phyloP scores from a whole-genome alignment of 1,140 invertebrate species.

The Brachionus paranguensis region DNA sequence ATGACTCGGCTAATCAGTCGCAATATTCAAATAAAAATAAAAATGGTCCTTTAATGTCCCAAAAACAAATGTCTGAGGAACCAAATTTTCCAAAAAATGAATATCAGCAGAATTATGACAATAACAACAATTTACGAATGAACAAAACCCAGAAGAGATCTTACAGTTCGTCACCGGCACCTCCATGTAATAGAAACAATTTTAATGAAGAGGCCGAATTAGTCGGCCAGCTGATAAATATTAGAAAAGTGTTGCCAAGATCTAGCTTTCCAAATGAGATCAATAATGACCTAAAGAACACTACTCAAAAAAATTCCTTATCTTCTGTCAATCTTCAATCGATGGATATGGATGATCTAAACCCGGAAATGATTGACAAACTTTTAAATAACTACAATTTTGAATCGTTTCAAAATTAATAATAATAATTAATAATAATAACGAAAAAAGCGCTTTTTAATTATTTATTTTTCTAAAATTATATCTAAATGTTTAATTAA shows the following conservation, averaged over 20 bases:
- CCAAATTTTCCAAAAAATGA: not conserved
- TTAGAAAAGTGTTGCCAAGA: not conserved
- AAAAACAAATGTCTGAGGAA: not conserved
- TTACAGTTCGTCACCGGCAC: not conserved
- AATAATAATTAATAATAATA: not conserved
- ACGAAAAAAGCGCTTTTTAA: not conserved
- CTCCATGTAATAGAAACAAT: not conserved
- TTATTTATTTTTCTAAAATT: not conserved
- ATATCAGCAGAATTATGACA: not conserved
- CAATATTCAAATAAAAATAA: not conserved
- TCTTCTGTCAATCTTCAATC: not conserved
- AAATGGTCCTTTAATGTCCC: not conserved
- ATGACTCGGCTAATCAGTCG: not conserved
- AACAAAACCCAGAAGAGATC: not conserved
- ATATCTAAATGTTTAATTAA: not conserved
- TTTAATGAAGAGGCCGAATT: slow-evolving; percentile 15
- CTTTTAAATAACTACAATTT: slow-evolving; percentile 28
- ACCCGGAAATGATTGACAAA: slow-evolving; percentile 28
- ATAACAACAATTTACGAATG: not conserved
- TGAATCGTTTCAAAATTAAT: slow-evolving; percentile 8
- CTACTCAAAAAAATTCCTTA: not conserved
- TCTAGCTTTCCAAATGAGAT: not conserved
- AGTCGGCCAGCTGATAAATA: not conserved
- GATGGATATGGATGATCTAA: slow-evolving; percentile 26
- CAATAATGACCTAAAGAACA: not conserved